Evolutionary conservation across 2,888 invertebrate species (phyloP), one percentile per base, ranked within the genome.

Genomic region (Germaria angustata): DNA sequence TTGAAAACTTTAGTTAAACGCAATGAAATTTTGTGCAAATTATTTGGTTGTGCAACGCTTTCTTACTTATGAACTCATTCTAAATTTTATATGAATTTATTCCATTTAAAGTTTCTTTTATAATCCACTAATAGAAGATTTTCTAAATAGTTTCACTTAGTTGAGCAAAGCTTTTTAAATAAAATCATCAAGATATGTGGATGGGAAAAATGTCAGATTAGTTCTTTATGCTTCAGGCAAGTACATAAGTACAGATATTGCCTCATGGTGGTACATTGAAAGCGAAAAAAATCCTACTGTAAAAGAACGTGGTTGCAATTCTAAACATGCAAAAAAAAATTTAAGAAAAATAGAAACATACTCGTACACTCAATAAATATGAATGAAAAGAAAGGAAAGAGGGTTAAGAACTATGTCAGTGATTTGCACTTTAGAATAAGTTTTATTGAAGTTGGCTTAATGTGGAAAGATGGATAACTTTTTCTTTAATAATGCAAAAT

Each of bases 71-170:
- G 13, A 53, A 34, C 51, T 73, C 13, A 6, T 51, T 57, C 9
- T 69, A 55, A 65, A 51, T 66, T 34, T 57, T 49, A 28, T 28
- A 28, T 28, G 9, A 20, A 17, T 41, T 9, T 20, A 41, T 41
- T 71, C 39, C 63, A 53, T 41, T 41, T 63, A 53, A 41, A 73
- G n/a, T 39, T 44, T 53, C 24, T 20, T 73, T 75, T 28, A 46
- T 55, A 55, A 55, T 65, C 46, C 20, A 44, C 46, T 65, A 65
- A 8, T 20, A 44, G 8, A 17, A 55, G 39, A 34, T 44, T 55
- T 34, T 65, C 46, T 9, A 41, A 63, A 63, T 61, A 53, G 53
- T 65, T 73, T 51, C 11, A 66, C 20, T 44, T 32, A 51, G 41
- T 59, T 59, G 51, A 59, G 51, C 15, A 53, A 61, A 59, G 22